phyloP scores from a whole-genome alignment of 2,797 vertebrate species.

The Microcaecilia unicolor region DNA sequence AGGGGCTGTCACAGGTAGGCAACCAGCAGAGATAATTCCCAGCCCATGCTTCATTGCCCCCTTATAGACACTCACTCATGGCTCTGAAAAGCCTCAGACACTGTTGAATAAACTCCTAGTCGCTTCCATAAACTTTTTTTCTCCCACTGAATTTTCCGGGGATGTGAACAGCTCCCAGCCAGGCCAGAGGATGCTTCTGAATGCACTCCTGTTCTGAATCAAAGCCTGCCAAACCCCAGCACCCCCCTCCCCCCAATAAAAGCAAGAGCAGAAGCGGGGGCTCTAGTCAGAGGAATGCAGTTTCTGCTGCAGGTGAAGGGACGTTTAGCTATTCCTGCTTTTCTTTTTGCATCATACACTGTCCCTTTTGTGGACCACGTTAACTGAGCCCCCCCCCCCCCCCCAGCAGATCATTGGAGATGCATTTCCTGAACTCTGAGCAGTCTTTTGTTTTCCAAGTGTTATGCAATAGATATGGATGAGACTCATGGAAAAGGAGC shows the following conservation, averaged over 20 bases:
- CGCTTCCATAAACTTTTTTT: slow-evolving; percentile 92
- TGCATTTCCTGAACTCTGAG: too few species aligned
- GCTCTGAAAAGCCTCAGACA: slow-evolving; percentile 89
- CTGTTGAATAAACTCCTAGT: slow-evolving; percentile 93
- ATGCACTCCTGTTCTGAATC: slow-evolving; percentile 73
- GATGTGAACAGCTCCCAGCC: slow-evolving; percentile 80
- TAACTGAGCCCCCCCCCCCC: too few species aligned
- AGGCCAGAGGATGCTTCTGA: slow-evolving; percentile 61
- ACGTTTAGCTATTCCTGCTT: too few species aligned
- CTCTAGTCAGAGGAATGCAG: slow-evolving; percentile 30
- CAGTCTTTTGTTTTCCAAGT: too few species aligned
- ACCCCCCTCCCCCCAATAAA: slow-evolving; percentile 52
- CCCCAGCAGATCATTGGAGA: too few species aligned
- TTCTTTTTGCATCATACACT: too few species aligned
- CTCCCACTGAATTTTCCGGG: slow-evolving; percentile 84
- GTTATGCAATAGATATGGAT: too few species aligned
- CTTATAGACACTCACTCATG: slow-evolving; percentile 87
- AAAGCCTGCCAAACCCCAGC: slow-evolving; percentile 62
- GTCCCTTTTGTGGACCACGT: too few species aligned
- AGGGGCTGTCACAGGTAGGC: slow-evolving; percentile 91
- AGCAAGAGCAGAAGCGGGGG: slow-evolving; percentile 28
- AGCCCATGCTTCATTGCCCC: slow-evolving; percentile 93
- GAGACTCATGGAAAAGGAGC: too few species aligned
- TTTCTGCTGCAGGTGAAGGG: slow-evolving; percentile 58
- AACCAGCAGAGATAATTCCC: slow-evolving; percentile 92